Evolutionary conservation across 2,113 vertebrate species (phyloP).

Genomic region (Callaeas wilsoni): DNA sequence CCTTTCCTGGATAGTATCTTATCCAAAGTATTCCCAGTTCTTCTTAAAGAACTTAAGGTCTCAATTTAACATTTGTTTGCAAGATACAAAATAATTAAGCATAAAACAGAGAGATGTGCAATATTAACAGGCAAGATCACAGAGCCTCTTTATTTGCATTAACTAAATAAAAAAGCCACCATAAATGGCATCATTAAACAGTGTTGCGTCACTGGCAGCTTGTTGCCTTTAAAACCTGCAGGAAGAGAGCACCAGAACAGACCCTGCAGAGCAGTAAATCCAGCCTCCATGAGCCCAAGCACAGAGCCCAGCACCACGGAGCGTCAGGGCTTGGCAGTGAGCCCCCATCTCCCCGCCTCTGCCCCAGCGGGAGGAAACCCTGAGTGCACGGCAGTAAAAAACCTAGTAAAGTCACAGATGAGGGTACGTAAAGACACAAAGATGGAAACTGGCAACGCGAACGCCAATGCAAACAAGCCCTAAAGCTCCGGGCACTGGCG

Average conservation of each 20-base stretch:
- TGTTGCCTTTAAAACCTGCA: background rate
- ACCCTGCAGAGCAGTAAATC: background rate
- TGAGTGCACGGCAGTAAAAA: accelerated
- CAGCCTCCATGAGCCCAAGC: accelerated
- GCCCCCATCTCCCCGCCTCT: background rate
- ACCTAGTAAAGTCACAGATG: background rate
- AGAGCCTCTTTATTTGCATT: background rate
- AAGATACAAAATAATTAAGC: background rate
- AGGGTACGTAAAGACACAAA: background rate
- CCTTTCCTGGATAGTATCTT: background rate
- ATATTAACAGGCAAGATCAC: background rate
- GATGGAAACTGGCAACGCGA: background rate
- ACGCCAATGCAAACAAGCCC: background rate
- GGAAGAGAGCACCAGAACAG: background rate
- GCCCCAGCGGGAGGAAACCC: background rate
- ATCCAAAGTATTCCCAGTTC: background rate
- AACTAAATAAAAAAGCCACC: background rate
- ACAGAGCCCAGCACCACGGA: accelerated
- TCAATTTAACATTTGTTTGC: background rate
- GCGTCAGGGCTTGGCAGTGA: accelerated
- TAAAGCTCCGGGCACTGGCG: background rate
- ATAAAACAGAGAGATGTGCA: background rate
- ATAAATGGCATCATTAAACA: background rate
- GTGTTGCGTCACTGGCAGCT: background rate
- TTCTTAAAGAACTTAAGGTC: background rate